A percentile compares a stretch with the other conserved stretches of the same genome.
Evolutionary conservation across 2,113 vertebrate species (phyloP).

Genomic region (Aldabrachelys gigantea): DNA sequence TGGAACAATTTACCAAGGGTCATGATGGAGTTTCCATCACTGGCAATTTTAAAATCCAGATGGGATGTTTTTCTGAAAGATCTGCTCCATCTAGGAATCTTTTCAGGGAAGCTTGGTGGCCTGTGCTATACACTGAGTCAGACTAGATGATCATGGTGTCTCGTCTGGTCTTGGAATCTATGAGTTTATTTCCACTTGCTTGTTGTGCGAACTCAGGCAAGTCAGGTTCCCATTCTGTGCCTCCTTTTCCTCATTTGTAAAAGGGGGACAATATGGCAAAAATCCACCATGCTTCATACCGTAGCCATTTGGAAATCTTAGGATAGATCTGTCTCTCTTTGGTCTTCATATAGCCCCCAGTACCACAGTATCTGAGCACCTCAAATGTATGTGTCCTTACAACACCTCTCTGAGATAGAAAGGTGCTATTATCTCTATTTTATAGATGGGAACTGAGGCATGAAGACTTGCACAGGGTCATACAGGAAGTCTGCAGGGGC

Average conservation of each 20-base stretch:
- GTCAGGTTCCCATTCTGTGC: background rate
- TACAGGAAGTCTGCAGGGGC: background rate
- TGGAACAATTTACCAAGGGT: background rate
- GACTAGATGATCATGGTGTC: background rate
- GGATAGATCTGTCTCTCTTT: background rate
- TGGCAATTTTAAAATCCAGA: background rate
- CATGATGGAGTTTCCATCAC: background rate
- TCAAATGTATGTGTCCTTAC: background rate
- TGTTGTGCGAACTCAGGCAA: conserved; percentile 48
- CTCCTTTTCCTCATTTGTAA: conserved; percentile 29
- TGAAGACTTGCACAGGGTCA: background rate
- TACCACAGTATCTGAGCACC: background rate
- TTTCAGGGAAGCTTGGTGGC: background rate
- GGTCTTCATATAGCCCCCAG: background rate
- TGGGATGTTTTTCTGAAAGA: background rate
- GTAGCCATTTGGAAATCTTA: background rate
- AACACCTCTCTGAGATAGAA: background rate
- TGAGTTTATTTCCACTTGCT: background rate
- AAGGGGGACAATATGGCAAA: background rate
- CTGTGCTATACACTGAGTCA: background rate
- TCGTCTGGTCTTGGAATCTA: background rate
- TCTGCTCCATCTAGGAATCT: background rate
- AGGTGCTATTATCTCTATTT: background rate
- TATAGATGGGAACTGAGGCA: background rate
- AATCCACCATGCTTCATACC: background rate